Evolutionary conservation across 2,113 vertebrate genomes (phyloP), one percentile per base, ranked within the genome.

Genomic region (Eira barbara): DNA sequence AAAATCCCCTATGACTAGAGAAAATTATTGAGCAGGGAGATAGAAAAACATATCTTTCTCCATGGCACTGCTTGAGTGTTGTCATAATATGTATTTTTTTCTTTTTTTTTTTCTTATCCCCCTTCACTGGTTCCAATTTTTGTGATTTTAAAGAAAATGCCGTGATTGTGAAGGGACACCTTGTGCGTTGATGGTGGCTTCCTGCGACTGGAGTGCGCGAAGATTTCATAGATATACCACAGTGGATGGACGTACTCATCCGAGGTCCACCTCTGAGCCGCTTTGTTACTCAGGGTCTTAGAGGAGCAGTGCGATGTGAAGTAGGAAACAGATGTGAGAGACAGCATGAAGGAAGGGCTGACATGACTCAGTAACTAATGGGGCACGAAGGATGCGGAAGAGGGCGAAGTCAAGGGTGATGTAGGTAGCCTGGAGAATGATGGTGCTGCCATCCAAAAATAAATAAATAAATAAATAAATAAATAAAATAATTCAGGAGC

Each of bases 1-100:
- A 97, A 97, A 97, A 71, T 97, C 81, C 94, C 85, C 85, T 73
- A 71, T 91, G 88, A 94, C 87, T 88, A 45, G 34, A 85, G 89
- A 91, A 95, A 86, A 95, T n/a, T 81, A 93, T 47, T 95, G 81
- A 1, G 11, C 42, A 67, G 45, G 71, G 39, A 92, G 45, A 91
- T 39, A 9, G 49, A 47, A 89, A 97, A 94, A 36, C 76, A 63
- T 63, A 52, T 39, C 14, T 95, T 95, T 95, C 84, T 84, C 79
- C 18, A 61, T 25, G 82, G 52, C n/a, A 49, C 36, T 52, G 13
- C 63, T 94, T 91, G 9, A 59, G 27, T 67, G 52, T 79, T 96
- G 74, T 92, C 18, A 47, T 45, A 45, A 27, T 39, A 23, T 73
- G 39, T 25, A 7, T 3, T 11, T 74, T 65, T 34, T 15, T 65